Percentiles rank a stretch among this genome's conserved stretches.
phyloP scores from a whole-genome alignment of 2,113 vertebrate species.

The Varanus komodoensis region DNA sequence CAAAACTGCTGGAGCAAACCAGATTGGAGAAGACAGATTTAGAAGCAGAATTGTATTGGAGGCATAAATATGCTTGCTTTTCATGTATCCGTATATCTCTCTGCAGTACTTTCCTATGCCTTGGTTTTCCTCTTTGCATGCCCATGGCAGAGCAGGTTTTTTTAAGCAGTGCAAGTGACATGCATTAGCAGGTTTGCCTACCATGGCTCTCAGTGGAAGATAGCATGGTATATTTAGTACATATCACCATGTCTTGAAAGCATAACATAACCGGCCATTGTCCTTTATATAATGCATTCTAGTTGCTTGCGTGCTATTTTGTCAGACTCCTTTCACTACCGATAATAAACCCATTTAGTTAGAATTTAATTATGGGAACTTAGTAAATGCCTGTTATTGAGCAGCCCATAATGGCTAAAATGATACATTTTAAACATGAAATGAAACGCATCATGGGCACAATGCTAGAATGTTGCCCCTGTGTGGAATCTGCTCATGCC shows the following conservation, averaged over 20 bases:
- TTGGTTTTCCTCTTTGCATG: not conserved
- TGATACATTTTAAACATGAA: slow-evolving; percentile 56
- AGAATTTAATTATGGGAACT: slow-evolving; percentile 59
- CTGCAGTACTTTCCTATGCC: not conserved
- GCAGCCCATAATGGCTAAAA: slow-evolving; percentile 45
- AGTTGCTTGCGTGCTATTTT: slow-evolving; percentile 49
- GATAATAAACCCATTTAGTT: slow-evolving; percentile 60
- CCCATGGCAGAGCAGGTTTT: too few relatives aligned
- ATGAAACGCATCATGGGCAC: slow-evolving; percentile 42
- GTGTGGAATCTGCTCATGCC: slow-evolving; percentile 34
- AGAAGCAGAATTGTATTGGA: too few relatives aligned
- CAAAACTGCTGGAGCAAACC: too few relatives aligned
- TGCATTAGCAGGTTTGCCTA: not conserved
- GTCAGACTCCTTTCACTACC: slow-evolving; percentile 58
- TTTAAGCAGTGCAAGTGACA: not conserved
- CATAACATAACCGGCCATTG: slow-evolving; percentile 40
- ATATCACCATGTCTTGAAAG: slow-evolving; percentile 26
- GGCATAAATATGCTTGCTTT: too few relatives aligned
- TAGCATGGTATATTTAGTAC: not conserved
- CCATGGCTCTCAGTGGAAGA: not conserved
- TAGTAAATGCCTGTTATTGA: slow-evolving; percentile 62
- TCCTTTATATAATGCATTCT: slow-evolving; percentile 27
- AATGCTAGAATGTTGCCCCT: slow-evolving; percentile 24
- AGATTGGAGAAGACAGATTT: too few relatives aligned
- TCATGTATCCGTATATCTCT: not conserved